A percentile compares a stretch with the other conserved stretches of the same genome.
Conservation (phyloP, 2,113 vertebrate species). For the Sinosuthora webbiana region DNA sequence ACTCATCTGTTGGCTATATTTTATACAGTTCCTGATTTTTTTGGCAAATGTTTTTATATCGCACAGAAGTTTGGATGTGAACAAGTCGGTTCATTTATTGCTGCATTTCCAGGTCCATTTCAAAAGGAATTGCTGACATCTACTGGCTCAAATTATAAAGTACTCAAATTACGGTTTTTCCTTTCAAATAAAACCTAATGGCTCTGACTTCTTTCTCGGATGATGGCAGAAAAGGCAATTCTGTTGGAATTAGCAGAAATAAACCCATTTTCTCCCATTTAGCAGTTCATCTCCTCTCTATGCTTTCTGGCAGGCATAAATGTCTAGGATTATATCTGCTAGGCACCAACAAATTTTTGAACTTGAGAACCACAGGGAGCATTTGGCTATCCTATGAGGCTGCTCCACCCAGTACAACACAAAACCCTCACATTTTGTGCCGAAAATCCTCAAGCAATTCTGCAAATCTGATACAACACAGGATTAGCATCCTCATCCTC, state of each 20-base stretch:
- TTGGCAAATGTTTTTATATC: neutral
- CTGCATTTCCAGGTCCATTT: neutral
- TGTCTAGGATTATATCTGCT: neutral
- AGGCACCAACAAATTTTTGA: neutral
- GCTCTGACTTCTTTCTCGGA: neutral
- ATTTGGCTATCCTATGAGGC: neutral
- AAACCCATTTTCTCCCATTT: neutral
- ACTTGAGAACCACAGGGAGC: neutral
- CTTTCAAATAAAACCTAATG: neutral
- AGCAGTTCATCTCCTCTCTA: neutral
- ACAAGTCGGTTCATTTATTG: neutral
- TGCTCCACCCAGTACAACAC: neutral
- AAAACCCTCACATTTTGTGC: neutral
- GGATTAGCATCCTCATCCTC: neutral
- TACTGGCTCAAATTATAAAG: conserved; percentile 39
- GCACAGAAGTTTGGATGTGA: neutral
- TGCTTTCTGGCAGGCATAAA: neutral
- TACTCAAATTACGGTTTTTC: neutral
- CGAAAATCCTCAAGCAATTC: neutral
- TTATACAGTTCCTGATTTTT: neutral
- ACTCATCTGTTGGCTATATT: neutral
- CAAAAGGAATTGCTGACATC: conserved; percentile 72
- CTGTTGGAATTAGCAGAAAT: conserved; percentile 24
- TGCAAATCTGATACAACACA: neutral
- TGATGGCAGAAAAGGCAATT: neutral